phyloP scores from a whole-genome alignment of 1,140 invertebrate genomes.

The Formica selysi region DNA sequence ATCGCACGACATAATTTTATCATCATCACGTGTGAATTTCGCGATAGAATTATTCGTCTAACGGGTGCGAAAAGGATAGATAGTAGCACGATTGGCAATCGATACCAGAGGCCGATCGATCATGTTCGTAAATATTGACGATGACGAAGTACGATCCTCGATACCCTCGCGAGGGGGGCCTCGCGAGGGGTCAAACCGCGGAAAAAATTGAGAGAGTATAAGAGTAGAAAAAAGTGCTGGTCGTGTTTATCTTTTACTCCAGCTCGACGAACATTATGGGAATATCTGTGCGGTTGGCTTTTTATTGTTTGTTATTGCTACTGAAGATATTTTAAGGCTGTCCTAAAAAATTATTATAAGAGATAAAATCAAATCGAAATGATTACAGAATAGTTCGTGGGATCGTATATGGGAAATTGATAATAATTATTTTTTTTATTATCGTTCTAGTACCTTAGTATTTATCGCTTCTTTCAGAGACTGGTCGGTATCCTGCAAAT shows the following conservation, averaged over 20 bases:
- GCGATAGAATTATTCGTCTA: not conserved
- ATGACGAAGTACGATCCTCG: conserved; percentile 38
- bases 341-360: too few relatives aligned
- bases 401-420: too few relatives aligned
- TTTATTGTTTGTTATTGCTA: conserved; percentile 63
- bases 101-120: too few relatives aligned
- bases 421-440: too few relatives aligned
- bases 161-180: not conserved
- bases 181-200: not conserved
- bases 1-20: not conserved
- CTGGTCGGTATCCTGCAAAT: too few relatives aligned
- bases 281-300: conserved; percentile 42
- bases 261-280: conserved; percentile 47
- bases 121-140: conserved; percentile 62
- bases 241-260: conserved; percentile 67
- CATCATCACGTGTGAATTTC: not conserved
- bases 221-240: not conserved
- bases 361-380: too few relatives aligned
- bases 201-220: conserved; percentile 30
- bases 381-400: too few relatives aligned
- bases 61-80: too few relatives aligned
- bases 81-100: too few relatives aligned
- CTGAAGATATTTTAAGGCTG: conserved; percentile 39
- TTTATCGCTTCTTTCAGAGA: too few relatives aligned
- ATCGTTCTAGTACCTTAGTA: too few relatives aligned